A percentile compares a stretch with the other conserved stretches of the same genome.
These are phyloP conservation scores for Macrocentrus cingulum DNA, from an alignment of 1,140 invertebrate species.

Conservation along the genomic window DNA sequence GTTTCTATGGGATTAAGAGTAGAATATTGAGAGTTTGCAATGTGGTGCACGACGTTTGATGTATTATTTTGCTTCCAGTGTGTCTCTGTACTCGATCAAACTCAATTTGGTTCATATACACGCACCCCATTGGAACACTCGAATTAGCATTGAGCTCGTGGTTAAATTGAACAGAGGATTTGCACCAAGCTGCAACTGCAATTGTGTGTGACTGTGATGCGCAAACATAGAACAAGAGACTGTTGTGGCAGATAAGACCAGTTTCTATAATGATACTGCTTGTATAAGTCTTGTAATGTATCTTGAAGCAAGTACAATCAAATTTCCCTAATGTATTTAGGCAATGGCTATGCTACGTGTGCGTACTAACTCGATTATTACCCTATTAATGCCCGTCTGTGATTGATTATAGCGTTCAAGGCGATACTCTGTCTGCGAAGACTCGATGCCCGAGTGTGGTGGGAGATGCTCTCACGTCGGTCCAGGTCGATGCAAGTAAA, in stretches of 20 bases:
- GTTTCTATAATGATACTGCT: not conserved
- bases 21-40: not conserved
- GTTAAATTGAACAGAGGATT: conserved; percentile 10
- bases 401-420: conserved; percentile 50
- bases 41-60: conserved; percentile 16
- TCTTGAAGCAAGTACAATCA: not conserved
- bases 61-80: conserved; percentile 25
- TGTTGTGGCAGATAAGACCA: not conserved
- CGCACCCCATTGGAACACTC: conserved; percentile 6
- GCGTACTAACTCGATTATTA: conserved; percentile 27
- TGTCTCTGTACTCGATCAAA: conserved; percentile 25
- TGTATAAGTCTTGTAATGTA: not conserved
- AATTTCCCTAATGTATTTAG: not conserved
- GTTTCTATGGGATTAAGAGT: no score
- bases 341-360: no score
- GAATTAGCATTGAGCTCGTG: conserved; percentile 16
- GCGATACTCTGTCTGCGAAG: conserved; percentile 47
- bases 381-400: conserved; percentile 47
- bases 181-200: conserved; percentile 3
- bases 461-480: conserved; percentile 34
- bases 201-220: not conserved
- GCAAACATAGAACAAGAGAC: not conserved
- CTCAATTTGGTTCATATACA: conserved; percentile 26
- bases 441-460: conserved; percentile 37
- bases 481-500: conserved; percentile 30